Percentiles rank a stretch among this genome's conserved stretches.
Evolutionary conservation across 2,888 invertebrate genomes (phyloP).

Genomic region (Mimachlamys varia): DNA sequence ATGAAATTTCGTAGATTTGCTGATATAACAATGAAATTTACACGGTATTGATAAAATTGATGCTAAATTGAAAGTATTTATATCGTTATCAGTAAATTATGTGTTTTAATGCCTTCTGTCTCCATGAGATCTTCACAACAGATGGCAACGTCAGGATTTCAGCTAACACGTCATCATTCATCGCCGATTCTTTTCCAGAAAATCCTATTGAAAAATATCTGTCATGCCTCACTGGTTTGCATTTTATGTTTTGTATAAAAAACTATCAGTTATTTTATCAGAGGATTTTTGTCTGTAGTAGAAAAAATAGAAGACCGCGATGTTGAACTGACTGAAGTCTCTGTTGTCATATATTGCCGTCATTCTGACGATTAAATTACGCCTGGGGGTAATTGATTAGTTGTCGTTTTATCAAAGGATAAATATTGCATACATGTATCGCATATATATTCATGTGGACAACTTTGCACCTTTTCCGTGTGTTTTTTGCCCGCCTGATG

Average conservation of each 20-base stretch:
- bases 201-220: background rate
- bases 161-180: background rate
- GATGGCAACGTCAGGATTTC: background rate
- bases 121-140: background rate
- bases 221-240: background rate
- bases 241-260: background rate
- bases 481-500: background rate
- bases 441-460: slow-evolving; percentile 7
- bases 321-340: background rate
- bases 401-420: slow-evolving; percentile 7
- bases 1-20: background rate
- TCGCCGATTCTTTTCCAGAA: background rate
- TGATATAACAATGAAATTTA: background rate
- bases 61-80: no score
- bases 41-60: no score
- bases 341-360: background rate
- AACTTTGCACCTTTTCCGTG: slow-evolving; percentile 4
- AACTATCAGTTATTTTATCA: background rate
- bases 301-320: background rate
- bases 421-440: slow-evolving; percentile 28
- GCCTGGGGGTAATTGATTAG: background rate
- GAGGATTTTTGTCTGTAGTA: background rate
- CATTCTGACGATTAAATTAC: background rate
- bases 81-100: background rate
- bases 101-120: background rate